Base-by-base conservation (phyloP, 2,888 invertebrate genomes). In the Siphlonurus alternatus region DNA sequence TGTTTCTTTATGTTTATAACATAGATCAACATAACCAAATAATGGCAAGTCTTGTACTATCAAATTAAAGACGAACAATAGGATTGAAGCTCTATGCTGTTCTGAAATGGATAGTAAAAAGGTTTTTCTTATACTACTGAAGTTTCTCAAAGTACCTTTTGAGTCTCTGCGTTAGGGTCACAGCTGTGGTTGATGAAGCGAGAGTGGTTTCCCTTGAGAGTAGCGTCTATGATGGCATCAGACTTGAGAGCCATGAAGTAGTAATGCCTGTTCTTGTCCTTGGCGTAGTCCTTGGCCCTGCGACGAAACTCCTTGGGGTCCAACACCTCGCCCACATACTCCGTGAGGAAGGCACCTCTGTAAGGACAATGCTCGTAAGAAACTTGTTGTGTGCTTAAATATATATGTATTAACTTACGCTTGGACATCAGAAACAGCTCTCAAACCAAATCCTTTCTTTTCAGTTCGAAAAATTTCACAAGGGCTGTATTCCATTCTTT, bases 111-210 rank as follows among this genome's bases (percentile, higher is more conserved):
- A n/a, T n/a, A n/a, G n/a, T n/a, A n/a, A n/a, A n/a, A n/a, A n/a
- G n/a, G n/a, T n/a, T n/a, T n/a, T n/a, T n/a, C n/a, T n/a, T n/a
- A n/a, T n/a, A n/a, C n/a, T n/a, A n/a, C n/a, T n/a, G n/a, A n/a
- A n/a, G n/a, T n/a, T n/a, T n/a, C n/a, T n/a, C n/a, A n/a, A 51
- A 51, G n/a, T 68, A 81, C 82, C 77, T 99, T 99, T 77, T 99
- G 97, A 0, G 98, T 98, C 77, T 95, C 95, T 2, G 96, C 92
- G 75, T 99, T 99, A 0, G 99, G 99, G 71, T 97, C 95, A 74
- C 99, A 99, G 60, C 96, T 96, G 75, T 99, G 99, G 76, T 99
- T 99, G 70, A 99, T 96, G 73, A 98, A 99, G 54, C 99, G 81
- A 0, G 98, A 97, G 66, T 93, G 86, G 74, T 97, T 99, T 38